Conservation (phyloP, 2,113 vertebrate species). For the Poeciliopsis occidentalis region DNA sequence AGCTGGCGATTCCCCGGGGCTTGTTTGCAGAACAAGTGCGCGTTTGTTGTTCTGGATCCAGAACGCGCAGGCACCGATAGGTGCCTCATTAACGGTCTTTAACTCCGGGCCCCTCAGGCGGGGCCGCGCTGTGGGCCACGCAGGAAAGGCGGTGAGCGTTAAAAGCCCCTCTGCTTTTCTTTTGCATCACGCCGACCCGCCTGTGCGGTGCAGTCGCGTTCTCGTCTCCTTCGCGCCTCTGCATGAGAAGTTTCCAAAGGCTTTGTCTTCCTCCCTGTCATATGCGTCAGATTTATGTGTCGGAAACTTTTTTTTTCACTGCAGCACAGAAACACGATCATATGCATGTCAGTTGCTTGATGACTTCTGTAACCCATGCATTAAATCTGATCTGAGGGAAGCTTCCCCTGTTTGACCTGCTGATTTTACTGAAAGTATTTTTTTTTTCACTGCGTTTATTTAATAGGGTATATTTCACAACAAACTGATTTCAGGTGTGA, state of each 20-base stretch:
- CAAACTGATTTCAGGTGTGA: neutral
- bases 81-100: neutral
- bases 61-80: neutral
- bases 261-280: neutral
- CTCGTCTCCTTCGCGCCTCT: neutral
- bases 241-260: neutral
- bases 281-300: neutral
- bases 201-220: too few species aligned
- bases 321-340: neutral
- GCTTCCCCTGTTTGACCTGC: too few species aligned
- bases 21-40: constrained; percentile 6
- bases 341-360: too few species aligned
- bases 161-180: neutral
- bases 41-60: neutral
- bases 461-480: too few species aligned
- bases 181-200: neutral
- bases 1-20: neutral
- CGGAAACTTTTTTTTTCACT: neutral
- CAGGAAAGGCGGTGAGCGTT: neutral
- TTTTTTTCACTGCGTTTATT: too few species aligned
- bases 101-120: neutral
- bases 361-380: too few species aligned
- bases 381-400: too few species aligned
- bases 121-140: neutral
- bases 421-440: too few species aligned